phyloP scores from a whole-genome alignment of 2,888 invertebrate species.

The Auanema freiburgensis region DNA sequence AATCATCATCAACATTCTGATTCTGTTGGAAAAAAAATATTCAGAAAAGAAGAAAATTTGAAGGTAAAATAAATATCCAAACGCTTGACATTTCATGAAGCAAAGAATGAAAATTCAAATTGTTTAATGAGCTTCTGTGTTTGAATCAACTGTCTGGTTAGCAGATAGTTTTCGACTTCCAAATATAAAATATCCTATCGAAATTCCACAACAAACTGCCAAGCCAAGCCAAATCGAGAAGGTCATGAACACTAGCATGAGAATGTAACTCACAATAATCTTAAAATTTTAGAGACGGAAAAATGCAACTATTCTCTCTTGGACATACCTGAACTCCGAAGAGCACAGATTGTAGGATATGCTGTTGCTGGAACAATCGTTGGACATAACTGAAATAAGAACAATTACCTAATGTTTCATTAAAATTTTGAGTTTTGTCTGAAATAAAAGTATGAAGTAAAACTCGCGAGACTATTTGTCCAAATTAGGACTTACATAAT shows the following conservation, averaged over 20 bases:
- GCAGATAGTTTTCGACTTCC: constrained; percentile 27
- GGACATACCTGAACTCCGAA: constrained; percentile 48
- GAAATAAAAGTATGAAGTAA: too few species aligned
- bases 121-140: too few species aligned
- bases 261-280: constrained; percentile 34
- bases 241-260: constrained; percentile 63
- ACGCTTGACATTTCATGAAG: too few species aligned
- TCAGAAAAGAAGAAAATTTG: too few species aligned
- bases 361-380: constrained; percentile 33
- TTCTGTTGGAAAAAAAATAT: too few species aligned
- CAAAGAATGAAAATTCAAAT: too few species aligned
- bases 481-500: too few species aligned
- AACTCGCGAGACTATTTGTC: too few species aligned
- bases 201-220: constrained; percentile 44
- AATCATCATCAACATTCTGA: constrained; percentile 49
- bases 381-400: constrained; percentile 30
- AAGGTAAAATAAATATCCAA: too few species aligned
- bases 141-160: too few species aligned
- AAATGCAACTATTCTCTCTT: too few species aligned
- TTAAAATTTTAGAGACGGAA: not conserved
- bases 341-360: constrained; percentile 50
- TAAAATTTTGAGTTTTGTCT: not conserved
- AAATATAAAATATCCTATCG: constrained; percentile 56
- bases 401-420: not conserved
- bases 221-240: constrained; percentile 61